Percentiles rank a stretch among this genome's conserved stretches.
Evolutionary conservation across 2,113 vertebrate species (phyloP).

Genomic region (Gobio gobio): DNA sequence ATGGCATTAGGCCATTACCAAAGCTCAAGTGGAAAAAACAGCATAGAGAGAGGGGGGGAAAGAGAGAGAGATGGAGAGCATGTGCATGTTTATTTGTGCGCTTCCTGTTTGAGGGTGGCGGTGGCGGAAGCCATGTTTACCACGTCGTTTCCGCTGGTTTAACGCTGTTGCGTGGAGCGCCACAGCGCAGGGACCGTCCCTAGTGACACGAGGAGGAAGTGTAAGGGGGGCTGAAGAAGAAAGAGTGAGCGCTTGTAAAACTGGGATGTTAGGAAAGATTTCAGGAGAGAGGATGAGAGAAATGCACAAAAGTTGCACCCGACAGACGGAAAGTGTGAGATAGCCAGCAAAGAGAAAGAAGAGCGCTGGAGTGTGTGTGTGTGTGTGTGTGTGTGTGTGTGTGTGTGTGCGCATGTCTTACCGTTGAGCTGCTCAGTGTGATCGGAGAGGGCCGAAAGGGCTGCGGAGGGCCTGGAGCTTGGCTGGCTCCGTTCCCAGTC

Average conservation of each 20-base stretch:
- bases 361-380: background rate
- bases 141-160: slow-evolving; percentile 56
- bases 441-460: slow-evolving; percentile 39
- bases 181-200: slow-evolving; percentile 57
- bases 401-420: slow-evolving; percentile 60
- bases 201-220: background rate
- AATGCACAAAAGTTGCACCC: background rate
- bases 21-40: slow-evolving; percentile 30
- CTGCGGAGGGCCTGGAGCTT: slow-evolving; percentile 63
- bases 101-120: slow-evolving; percentile 49
- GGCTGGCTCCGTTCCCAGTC: slow-evolving; percentile 87
- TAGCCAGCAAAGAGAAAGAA: background rate
- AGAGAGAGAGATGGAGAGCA: background rate
- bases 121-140: slow-evolving; percentile 58
- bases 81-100: slow-evolving; percentile 11
- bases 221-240: background rate
- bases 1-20: slow-evolving; percentile 51
- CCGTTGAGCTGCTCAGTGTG: slow-evolving; percentile 60
- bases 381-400: background rate
- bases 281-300: background rate
- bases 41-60: background rate
- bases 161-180: slow-evolving; percentile 38
- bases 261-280: background rate
- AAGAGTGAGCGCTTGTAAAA: background rate
- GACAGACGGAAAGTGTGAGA: background rate